Percentiles rank a stretch among this genome's conserved stretches.
Conservation (phyloP, 2,797 vertebrate species). For the Graptemys geographica region DNA sequence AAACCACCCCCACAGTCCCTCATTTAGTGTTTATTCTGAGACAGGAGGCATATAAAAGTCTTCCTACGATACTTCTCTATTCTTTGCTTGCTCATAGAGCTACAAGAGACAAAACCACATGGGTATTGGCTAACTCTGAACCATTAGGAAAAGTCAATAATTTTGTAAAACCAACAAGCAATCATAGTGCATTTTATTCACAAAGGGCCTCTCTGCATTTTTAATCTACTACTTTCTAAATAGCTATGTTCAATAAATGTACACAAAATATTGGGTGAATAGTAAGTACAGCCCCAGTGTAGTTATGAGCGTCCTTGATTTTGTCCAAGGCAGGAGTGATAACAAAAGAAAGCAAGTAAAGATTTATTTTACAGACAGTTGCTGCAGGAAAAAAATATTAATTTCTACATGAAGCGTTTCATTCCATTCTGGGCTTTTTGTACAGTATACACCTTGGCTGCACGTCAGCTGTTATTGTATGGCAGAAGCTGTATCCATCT, state of each 20-base stretch:
- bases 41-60: background rate
- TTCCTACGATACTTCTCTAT: background rate
- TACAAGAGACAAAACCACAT: background rate
- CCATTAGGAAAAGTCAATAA: background rate
- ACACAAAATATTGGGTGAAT: background rate
- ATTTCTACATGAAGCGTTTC: constrained; percentile 40
- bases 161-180: constrained; percentile 4
- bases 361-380: background rate
- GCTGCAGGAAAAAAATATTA: background rate
- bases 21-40: background rate
- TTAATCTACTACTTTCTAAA: constrained; percentile 12
- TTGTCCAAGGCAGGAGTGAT: background rate
- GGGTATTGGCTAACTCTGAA: background rate
- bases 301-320: background rate
- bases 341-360: constrained; percentile 1
- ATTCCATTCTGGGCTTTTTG: constrained; percentile 2
- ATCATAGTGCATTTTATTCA: constrained; percentile 23
- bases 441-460: constrained; percentile 58
- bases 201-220: background rate
- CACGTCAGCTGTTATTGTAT: constrained; percentile 60
- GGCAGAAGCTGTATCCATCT: constrained; percentile 68
- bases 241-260: background rate
- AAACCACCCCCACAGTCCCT: background rate
- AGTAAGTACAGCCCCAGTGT: background rate
- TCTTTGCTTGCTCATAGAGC: background rate